Conservation (phyloP, 2,113 vertebrate genomes). For the Trematocara variabile region DNA sequence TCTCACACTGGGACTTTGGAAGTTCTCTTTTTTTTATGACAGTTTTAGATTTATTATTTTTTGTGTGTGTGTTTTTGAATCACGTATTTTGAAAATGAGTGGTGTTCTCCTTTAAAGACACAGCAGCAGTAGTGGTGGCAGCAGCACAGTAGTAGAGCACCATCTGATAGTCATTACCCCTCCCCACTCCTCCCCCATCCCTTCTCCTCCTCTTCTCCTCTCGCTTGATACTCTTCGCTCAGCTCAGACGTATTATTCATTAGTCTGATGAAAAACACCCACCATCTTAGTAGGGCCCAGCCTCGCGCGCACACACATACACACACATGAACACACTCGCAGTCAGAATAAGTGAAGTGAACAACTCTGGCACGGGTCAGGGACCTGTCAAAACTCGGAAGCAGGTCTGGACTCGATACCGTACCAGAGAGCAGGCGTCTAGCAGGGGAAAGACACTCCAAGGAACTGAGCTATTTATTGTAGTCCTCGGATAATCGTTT, state of each 20-base stretch:
- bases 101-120: constrained; percentile 42
- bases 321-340: constrained; percentile 2
- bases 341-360: constrained; percentile 45
- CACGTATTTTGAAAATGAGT: constrained; percentile 6
- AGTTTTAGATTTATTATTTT: background rate
- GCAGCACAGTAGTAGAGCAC: constrained; percentile 66
- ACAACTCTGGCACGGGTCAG: constrained; percentile 63
- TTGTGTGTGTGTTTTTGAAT: background rate
- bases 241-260: constrained; percentile 73
- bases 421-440: constrained; percentile 40
- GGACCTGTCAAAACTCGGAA: constrained; percentile 71
- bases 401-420: constrained; percentile 55
- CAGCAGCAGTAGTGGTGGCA: constrained; percentile 36
- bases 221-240: constrained; percentile 56
- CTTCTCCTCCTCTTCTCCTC: constrained; percentile 44
- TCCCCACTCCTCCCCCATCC: constrained; percentile 17
- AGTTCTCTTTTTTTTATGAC: background rate
- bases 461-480: constrained; percentile 44
- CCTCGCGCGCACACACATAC: background rate
- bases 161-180: constrained; percentile 75
- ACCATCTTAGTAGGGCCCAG: constrained; percentile 26
- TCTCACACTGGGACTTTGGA: background rate
- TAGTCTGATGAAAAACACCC: constrained; percentile 76
- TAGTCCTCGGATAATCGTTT: constrained; percentile 31
- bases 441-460: constrained; percentile 19